phyloP scores from a whole-genome alignment of 2,888 invertebrate species.

The Chrysolina oricalcia region DNA sequence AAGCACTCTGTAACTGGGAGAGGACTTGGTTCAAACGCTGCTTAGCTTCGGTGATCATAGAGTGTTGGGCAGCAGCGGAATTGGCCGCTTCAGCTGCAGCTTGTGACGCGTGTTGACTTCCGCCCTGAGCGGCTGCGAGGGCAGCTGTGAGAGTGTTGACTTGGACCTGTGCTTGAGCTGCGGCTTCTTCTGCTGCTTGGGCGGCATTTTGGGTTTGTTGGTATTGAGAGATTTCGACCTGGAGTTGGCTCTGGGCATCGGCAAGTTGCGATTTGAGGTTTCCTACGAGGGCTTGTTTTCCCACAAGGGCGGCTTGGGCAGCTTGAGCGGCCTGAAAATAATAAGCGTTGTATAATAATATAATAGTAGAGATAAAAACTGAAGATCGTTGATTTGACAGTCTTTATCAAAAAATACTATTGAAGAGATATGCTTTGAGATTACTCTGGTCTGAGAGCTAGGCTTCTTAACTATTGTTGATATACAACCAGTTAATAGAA shows the following conservation, averaged over 20 bases:
- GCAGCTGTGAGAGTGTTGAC: constrained; percentile 81
- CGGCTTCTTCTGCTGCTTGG: constrained; percentile 79
- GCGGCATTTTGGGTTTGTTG: constrained; percentile 81
- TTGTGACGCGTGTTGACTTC: constrained; percentile 53
- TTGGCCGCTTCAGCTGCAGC: constrained; percentile 54
- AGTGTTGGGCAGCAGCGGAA: constrained; percentile 56
- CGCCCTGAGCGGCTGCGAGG: constrained; percentile 69
- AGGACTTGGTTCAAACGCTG: constrained; percentile 78
- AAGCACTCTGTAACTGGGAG: constrained; percentile 79
- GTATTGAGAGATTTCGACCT: constrained; percentile 80
- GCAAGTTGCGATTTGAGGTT: constrained; percentile 80
- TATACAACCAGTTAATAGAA: no score
- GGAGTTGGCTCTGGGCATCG: constrained; percentile 78
- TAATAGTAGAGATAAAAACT: no score
- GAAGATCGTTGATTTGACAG: no score
- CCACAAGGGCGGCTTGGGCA: constrained; percentile 78
- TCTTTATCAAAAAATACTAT: no score
- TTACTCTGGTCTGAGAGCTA: no score
- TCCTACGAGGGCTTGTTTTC: constrained; percentile 72
- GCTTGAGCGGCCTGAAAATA: constrained; percentile 76
- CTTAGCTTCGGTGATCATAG: constrained; percentile 74
- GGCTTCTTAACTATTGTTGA: no score
- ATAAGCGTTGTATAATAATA: neutral
- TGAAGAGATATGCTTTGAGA: no score
- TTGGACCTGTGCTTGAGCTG: constrained; percentile 80